Percentiles rank a stretch among this genome's conserved stretches.
These are phyloP conservation scores for Vulpes vulpes DNA, from an alignment of 2,113 vertebrate genomes.

Conservation along the genomic window DNA sequence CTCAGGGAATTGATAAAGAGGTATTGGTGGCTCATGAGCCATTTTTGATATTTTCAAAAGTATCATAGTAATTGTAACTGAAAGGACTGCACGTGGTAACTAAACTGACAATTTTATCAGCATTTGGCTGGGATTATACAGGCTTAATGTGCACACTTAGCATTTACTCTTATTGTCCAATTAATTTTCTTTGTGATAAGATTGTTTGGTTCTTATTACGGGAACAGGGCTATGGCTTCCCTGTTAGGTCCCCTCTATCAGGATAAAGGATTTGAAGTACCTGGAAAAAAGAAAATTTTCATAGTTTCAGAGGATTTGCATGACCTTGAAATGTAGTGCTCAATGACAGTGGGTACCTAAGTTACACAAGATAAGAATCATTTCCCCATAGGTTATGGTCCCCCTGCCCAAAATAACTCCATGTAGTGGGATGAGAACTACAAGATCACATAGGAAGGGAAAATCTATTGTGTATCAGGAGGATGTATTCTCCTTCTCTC, in stretches of 20 bases:
- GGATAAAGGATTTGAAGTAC: neutral
- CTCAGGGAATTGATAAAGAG: neutral
- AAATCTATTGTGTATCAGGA: neutral
- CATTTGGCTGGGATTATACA: neutral
- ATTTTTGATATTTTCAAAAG: neutral
- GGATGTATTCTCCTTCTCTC: neutral
- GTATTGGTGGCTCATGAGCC: neutral
- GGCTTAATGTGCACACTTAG: neutral
- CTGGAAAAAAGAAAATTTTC: neutral
- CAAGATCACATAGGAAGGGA: neutral
- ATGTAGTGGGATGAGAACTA: neutral
- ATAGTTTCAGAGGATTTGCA: neutral
- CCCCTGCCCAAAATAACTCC: neutral
- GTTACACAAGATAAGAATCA: neutral
- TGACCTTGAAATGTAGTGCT: neutral
- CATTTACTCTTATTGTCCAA: neutral
- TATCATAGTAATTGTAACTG: neutral
- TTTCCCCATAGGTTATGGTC: neutral
- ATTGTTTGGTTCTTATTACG: neutral
- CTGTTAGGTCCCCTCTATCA: neutral
- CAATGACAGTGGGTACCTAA: neutral
- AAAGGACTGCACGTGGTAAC: neutral
- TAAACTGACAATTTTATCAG: conserved; percentile 11
- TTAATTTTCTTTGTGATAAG: conserved; percentile 28
- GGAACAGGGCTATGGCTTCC: neutral